A percentile compares a stretch with the other conserved stretches of the same genome.
Evolutionary conservation across 2,113 vertebrate genomes (phyloP).

Genomic region (Cepphus grylle): DNA sequence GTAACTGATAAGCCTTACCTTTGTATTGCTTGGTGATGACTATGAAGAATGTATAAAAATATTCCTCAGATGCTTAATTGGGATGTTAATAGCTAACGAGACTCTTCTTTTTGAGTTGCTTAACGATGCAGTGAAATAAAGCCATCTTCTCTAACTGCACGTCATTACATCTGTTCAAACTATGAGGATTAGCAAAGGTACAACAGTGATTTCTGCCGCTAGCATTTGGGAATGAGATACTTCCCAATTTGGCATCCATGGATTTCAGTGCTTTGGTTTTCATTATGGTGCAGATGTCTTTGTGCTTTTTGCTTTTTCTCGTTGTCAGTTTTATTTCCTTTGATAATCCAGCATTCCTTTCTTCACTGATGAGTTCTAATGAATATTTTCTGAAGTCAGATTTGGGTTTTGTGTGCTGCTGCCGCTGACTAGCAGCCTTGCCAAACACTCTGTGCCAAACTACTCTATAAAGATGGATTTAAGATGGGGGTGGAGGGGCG

Average conservation of each 20-base stretch:
- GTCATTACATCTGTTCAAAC: background rate
- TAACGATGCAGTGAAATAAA: background rate
- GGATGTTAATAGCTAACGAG: background rate
- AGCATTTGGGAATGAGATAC: background rate
- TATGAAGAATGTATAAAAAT: background rate
- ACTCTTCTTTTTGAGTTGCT: background rate
- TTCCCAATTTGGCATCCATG: background rate
- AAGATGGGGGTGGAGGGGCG: background rate
- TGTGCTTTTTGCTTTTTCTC: background rate
- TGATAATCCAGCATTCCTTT: background rate
- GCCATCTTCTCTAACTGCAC: background rate
- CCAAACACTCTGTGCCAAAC: background rate
- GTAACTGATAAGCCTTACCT: background rate
- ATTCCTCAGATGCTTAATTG: background rate
- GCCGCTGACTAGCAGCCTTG: background rate
- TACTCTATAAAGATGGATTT: background rate
- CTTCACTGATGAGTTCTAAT: background rate
- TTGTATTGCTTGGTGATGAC: fast-evolving
- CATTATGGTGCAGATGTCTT: background rate
- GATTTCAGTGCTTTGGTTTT: background rate
- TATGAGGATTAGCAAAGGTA: background rate
- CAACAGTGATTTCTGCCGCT: background rate
- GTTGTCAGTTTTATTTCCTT: background rate
- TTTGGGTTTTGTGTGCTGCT: background rate
- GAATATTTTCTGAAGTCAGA: background rate